A percentile compares a stretch with the other conserved stretches of the same genome.
These are phyloP conservation scores for Sycon ciliatum DNA, from an alignment of 37 sponge, comb jelly and placozoan genomes.

Conservation along the genomic window DNA sequence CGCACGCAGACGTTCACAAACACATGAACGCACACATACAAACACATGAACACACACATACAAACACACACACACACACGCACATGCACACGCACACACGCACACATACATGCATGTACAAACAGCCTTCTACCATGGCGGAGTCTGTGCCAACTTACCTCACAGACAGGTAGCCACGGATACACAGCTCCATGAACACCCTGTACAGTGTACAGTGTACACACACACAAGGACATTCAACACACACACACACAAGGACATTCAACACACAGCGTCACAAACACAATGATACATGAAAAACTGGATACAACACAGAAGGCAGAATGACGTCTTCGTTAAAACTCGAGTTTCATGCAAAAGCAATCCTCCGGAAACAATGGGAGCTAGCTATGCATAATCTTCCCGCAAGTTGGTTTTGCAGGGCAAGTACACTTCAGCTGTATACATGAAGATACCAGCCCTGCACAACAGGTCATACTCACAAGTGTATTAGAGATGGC, in stretches of 20 bases:
- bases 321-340: too few species aligned
- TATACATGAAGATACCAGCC: too few species aligned
- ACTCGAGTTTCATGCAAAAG: too few species aligned
- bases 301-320: too few species aligned
- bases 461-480: too few species aligned
- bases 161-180: slow-evolving; percentile 77
- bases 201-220: slow-evolving; percentile 32
- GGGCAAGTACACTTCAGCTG: too few species aligned
- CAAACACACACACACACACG: not conserved
- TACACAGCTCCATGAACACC: slow-evolving; percentile 80
- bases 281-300: too few species aligned
- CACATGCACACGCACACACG: not conserved
- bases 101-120: slow-evolving; percentile 12
- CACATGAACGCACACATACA: not conserved
- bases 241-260: not conserved
- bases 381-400: too few species aligned
- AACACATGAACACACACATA: not conserved
- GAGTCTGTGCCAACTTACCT: slow-evolving; percentile 14
- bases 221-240: not conserved
- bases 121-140: not conserved
- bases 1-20: not conserved
- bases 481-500: too few species aligned
- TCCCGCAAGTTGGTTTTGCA: too few species aligned
- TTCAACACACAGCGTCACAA: not conserved
- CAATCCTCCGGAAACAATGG: too few species aligned